Percentiles rank a stretch among this genome's conserved stretches.
Conservation (phyloP, 2,888 invertebrate species). For the Cylindroiulus punctatus region DNA sequence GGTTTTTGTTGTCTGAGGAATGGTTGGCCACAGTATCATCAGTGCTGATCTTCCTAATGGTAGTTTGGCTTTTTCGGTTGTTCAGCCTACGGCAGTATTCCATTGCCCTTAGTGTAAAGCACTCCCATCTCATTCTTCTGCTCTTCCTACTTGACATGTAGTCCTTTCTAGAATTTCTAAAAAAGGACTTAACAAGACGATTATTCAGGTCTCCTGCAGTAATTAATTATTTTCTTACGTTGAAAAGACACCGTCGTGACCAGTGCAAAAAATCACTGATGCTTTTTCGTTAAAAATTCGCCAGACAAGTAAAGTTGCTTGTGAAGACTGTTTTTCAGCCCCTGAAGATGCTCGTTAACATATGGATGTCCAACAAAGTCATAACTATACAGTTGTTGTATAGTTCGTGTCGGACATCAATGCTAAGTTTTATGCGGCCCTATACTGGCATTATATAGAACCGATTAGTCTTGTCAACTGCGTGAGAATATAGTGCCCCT, state of each 20-base stretch:
- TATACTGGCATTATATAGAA: too few species aligned
- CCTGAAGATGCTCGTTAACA: too few species aligned
- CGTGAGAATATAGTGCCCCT: too few species aligned
- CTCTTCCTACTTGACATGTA: background rate
- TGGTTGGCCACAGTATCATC: slow-evolving; percentile 14
- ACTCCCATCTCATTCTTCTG: background rate
- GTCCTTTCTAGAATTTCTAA: slow-evolving; percentile 12
- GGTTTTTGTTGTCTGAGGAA: slow-evolving; percentile 14
- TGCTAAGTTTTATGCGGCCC: too few species aligned
- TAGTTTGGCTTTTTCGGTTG: background rate
- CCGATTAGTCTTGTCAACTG: too few species aligned
- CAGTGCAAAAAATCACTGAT: background rate
- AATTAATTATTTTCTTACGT: background rate
- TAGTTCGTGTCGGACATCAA: too few species aligned
- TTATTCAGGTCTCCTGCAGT: background rate
- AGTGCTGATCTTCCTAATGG: slow-evolving; percentile 3
- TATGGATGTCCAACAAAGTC: too few species aligned
- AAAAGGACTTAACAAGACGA: background rate
- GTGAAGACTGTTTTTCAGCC: too few species aligned
- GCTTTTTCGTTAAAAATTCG: background rate
- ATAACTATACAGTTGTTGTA: too few species aligned
- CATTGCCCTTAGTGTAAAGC: background rate
- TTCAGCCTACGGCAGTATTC: background rate
- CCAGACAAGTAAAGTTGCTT: too few species aligned
- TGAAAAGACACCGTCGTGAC: background rate